Base-by-base conservation (phyloP, 2,888 invertebrate genomes). In the Lissocephala sabroskyi region DNA sequence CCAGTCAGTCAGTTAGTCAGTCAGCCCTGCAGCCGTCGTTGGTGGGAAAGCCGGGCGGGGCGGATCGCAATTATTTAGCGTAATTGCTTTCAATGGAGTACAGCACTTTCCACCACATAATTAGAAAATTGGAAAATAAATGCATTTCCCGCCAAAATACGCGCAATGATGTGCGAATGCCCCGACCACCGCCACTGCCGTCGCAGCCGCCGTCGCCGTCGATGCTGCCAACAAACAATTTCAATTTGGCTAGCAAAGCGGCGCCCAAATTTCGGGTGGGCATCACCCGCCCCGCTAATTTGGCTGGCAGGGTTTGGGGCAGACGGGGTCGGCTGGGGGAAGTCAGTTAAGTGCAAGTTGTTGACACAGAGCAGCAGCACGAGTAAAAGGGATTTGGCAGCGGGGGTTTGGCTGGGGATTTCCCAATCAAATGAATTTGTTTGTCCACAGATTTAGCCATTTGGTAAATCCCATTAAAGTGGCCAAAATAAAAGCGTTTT, bases 81-180 rank as follows among this genome's bases (percentile, higher is more conserved):
- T 60, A 66, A 73, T 73, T 64, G 56, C 51, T 52, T 64, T 65
- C 47, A 58, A 79, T 60, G 52, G 41, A n/a, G n/a, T n/a, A 45
- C 41, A 41, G 50, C 45, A 65, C 59, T 49, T 45, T 59, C 46
- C 57, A 62, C 58, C 61, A 52, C 53, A 62, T 77, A 67, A 64
- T 74, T 70, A 57, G 57, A 61, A 64, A 65, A 64, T 67, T 59
- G 50, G 54, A 56, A 61, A 64, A 61, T 56, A 56, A 78, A 64
- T 59, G 61, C 49, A 50, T 55, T 48, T 49, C 23, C 43, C 35
- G 16, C 23, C 9, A 35, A 23, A 23, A 23, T 23, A 23, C 23
- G 23, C 23, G 23, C 7, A 23, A 23, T 23, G n/a, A n/a, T n/a
- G n/a, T n/a, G n/a, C n/a, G n/a, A n/a, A n/a, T n/a, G n/a, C n/a